Conservation (phyloP, 37 sponge, comb jelly and placozoan species). For the Oscarella lobularis region DNA sequence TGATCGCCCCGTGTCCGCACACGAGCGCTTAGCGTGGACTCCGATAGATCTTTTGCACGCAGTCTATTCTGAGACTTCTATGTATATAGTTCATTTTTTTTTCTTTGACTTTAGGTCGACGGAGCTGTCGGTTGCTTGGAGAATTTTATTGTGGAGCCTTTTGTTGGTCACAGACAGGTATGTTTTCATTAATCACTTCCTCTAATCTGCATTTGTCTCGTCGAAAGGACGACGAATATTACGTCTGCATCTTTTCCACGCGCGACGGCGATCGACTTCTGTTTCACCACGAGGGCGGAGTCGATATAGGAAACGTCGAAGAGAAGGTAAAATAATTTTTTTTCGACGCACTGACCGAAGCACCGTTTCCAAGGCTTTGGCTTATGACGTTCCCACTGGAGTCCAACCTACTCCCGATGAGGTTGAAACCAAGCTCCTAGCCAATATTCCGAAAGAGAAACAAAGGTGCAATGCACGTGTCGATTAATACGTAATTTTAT, state of each 20-base stretch:
- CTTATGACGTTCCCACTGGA: background rate
- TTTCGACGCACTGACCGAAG: background rate
- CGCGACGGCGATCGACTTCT: slow-evolving; percentile 66
- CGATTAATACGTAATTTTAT: background rate
- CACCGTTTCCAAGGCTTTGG: background rate
- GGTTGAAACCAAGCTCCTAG: background rate
- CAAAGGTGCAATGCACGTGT: background rate
- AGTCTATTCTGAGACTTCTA: too few species aligned
- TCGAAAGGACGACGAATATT: slow-evolving; percentile 32
- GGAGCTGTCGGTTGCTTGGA: slow-evolving; percentile 55
- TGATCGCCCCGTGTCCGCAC: too few species aligned
- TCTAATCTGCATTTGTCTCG: background rate
- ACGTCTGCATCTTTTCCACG: slow-evolving; percentile 66
- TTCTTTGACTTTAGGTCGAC: slow-evolving; percentile 26
- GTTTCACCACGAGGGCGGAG: slow-evolving; percentile 87
- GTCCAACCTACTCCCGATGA: background rate
- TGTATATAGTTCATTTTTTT: slow-evolving; percentile 4
- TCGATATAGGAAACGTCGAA: slow-evolving; percentile 91
- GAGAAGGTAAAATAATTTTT: slow-evolving; percentile 18
- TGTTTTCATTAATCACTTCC: slow-evolving; percentile 14
- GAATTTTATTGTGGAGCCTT: slow-evolving; percentile 83
- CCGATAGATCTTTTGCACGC: too few species aligned
- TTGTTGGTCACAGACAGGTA: slow-evolving; percentile 48
- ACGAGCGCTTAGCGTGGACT: too few species aligned
- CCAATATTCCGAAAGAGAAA: background rate